Percentiles rank a stretch among this genome's conserved stretches.
Evolutionary conservation across 2,797 vertebrate species (phyloP).

Genomic region (Oryzias dopingdopingensis): DNA sequence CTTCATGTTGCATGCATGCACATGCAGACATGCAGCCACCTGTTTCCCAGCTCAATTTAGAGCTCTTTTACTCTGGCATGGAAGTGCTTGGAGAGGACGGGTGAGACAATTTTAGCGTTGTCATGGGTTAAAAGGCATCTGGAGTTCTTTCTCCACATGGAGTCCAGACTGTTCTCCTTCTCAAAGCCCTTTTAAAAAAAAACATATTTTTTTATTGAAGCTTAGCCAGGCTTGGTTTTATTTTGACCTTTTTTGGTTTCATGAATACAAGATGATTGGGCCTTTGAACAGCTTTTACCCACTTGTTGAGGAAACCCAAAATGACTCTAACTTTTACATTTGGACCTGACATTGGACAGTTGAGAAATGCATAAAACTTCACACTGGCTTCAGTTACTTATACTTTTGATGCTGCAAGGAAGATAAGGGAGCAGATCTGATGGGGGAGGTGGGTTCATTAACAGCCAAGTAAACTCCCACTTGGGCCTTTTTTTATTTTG

Average conservation of each 20-base stretch:
- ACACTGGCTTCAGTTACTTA: neutral
- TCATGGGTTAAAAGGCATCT: slow-evolving; percentile 4
- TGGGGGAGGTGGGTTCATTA: neutral
- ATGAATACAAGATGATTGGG: neutral
- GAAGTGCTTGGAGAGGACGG: slow-evolving; percentile 4
- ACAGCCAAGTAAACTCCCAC: too few relatives aligned
- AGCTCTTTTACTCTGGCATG: slow-evolving; percentile 6
- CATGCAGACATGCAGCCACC: slow-evolving; percentile 34
- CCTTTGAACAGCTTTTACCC: neutral
- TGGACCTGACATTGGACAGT: neutral
- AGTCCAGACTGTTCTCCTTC: slow-evolving; percentile 1
- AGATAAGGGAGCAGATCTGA: neutral
- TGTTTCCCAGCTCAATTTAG: slow-evolving; percentile 35
- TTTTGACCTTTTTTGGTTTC: neutral
- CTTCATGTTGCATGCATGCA: slow-evolving; percentile 13
- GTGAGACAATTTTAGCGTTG: neutral
- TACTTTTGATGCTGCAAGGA: neutral
- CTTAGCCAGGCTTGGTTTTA: slow-evolving; percentile 2
- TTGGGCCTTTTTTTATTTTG: too few relatives aligned
- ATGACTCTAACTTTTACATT: neutral
- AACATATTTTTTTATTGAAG: slow-evolving; percentile 6
- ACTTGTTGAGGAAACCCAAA: neutral
- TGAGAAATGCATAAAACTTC: slow-evolving; percentile 8
- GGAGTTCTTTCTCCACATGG: neutral
- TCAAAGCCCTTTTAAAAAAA: slow-evolving; percentile 9